Conservation (phyloP, 1,140 invertebrate genomes). For the Papilio polytes region DNA sequence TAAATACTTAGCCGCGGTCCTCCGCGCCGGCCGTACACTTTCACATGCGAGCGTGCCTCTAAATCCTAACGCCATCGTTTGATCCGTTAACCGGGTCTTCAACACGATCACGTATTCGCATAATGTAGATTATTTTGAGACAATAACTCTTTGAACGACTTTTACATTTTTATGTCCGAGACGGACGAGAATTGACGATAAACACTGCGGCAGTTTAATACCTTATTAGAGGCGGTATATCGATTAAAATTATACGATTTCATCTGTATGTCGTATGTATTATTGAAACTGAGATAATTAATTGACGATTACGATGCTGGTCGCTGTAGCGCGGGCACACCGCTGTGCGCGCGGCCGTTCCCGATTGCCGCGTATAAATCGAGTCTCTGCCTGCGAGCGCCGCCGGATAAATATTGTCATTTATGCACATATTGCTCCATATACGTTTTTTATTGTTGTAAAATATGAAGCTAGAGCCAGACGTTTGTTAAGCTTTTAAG, state of each 20-base stretch:
- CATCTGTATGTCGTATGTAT: constrained; percentile 74
- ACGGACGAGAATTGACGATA: constrained; percentile 54
- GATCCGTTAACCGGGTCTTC: constrained; percentile 50
- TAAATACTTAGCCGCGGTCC: constrained; percentile 68
- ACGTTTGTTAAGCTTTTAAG: constrained; percentile 68
- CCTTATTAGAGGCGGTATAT: constrained; percentile 73
- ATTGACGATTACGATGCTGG: constrained; percentile 81
- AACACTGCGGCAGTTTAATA: constrained; percentile 60
- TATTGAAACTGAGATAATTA: constrained; percentile 81
- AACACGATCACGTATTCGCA: constrained; percentile 61
- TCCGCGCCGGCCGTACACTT: constrained; percentile 57
- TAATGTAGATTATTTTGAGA: constrained; percentile 58
- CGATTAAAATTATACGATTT: constrained; percentile 76
- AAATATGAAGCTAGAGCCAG: constrained; percentile 78
- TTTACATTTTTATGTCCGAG: constrained; percentile 65
- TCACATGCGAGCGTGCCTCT: constrained; percentile 52
- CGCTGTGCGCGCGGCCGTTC: constrained; percentile 69
- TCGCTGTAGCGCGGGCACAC: constrained; percentile 69
- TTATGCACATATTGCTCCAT: constrained; percentile 83
- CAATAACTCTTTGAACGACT: constrained; percentile 63
- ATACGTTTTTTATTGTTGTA: constrained; percentile 81
- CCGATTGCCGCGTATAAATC: constrained; percentile 71
- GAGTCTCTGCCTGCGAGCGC: constrained; percentile 50
- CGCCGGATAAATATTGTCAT: constrained; percentile 77
- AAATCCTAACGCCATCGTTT: constrained; percentile 43